A percentile compares a stretch with the other conserved stretches of the same genome.
Evolutionary conservation across 2,888 invertebrate species (phyloP).

Genomic region (Gari tellinella): DNA sequence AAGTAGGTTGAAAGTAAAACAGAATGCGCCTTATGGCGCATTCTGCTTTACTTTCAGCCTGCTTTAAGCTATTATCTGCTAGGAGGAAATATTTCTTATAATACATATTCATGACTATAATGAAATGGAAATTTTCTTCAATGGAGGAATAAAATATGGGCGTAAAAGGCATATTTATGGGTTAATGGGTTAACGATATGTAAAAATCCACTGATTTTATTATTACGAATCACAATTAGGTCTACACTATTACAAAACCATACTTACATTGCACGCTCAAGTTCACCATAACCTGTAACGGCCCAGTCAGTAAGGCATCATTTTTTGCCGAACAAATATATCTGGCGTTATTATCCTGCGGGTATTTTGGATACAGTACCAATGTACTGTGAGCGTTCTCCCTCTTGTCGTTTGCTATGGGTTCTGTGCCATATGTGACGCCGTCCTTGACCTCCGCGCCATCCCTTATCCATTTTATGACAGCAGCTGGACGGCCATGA

Average conservation of each 20-base stretch:
- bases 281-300: slow-evolving; percentile 93
- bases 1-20: no score
- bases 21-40: no score
- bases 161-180: no score
- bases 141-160: no score
- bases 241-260: not conserved
- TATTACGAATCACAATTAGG: no score
- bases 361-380: slow-evolving; percentile 91
- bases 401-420: slow-evolving; percentile 72
- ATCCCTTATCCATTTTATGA: slow-evolving; percentile 91
- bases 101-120: no score
- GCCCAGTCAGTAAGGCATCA: slow-evolving; percentile 92
- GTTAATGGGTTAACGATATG: no score
- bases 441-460: slow-evolving; percentile 94
- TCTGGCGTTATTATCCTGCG: slow-evolving; percentile 95
- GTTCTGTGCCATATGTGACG: slow-evolving; percentile 87
- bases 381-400: slow-evolving; percentile 87
- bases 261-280: slow-evolving; percentile 96
- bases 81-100: no score
- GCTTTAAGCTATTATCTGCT: no score
- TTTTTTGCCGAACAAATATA: slow-evolving; percentile 97
- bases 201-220: no score
- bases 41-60: no score
- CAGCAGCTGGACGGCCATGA: slow-evolving; percentile 97
- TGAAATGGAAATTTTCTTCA: no score